Evolutionary conservation across 2,888 invertebrate genomes (phyloP), one percentile per base, ranked within the genome.

Genomic region (Cantharis lateralis): DNA sequence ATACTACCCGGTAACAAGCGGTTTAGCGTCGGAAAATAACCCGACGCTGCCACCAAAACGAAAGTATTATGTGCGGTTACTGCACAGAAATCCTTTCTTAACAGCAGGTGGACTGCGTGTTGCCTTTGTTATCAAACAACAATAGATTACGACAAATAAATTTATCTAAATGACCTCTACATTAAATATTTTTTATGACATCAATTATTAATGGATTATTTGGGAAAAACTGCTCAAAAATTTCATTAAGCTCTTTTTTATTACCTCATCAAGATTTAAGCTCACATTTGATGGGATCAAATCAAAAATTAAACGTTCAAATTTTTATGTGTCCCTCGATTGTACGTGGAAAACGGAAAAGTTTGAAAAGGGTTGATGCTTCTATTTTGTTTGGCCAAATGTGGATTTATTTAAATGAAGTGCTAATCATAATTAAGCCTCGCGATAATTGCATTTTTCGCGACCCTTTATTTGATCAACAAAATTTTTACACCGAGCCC

Each of bases 1-100:
- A 84, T 80, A 80, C 81, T 81, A 80, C 80, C 80, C 82, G 82
- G 81, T 84, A 84, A 84, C 84, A 83, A 84, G 83, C 83, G 83
- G 82, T 84, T 83, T 83, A 82, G 81, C 80, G 81, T 83, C 78
- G 73, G 80, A 79, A 76, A 79, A 76, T 76, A 71, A 75, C 75
- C 77, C 78, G 28, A 66, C 72, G 75, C 70, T 76, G 64, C 78
- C 78, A 79, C 79, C 79, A 81, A 82, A 82, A 80, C 79, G 81
- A 80, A 81, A 81, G 79, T 78, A 80, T 82, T 82, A 80, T 81
- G 79, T 66, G 61, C 72, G 71, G 69, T 72, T 75, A 77, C 71
- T 68, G 72, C 72, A 70, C 71, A 73, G 68, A 73, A 73, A 77
- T 66, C 73, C 73, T 70, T 77, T 74, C 72, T 75, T 76, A 73